A percentile compares a stretch with the other conserved stretches of the same genome.
Evolutionary conservation across 2,888 invertebrate genomes (phyloP).

Genomic region (Conops quadrifasciatus): DNA sequence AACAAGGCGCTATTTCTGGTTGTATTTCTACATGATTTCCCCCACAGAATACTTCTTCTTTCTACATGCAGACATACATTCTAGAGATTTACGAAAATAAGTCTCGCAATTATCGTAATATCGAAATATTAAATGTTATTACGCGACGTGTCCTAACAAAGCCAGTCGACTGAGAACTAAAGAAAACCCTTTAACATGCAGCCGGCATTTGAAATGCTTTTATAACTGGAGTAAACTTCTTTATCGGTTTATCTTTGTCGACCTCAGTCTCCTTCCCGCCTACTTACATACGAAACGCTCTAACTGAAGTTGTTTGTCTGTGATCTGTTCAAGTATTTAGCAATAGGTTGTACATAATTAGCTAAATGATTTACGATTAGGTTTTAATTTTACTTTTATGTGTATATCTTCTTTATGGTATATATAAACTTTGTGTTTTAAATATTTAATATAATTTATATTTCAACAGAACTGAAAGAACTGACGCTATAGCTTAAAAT

Average conservation of each 20-base stretch:
- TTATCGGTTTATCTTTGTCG: constrained; percentile 39
- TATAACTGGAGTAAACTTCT: neutral
- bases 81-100: constrained; percentile 19
- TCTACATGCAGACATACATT: constrained; percentile 34
- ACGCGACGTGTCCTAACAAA: neutral
- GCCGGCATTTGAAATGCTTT: neutral
- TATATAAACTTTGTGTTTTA: constrained; percentile 46
- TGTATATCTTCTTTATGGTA: constrained; percentile 46
- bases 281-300: constrained; percentile 40
- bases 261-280: constrained; percentile 38
- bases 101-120: constrained; percentile 19
- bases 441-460: constrained; percentile 46
- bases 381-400: constrained; percentile 43
- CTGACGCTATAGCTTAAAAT: constrained; percentile 63
- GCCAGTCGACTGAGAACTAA: constrained; percentile 30
- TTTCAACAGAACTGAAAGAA: constrained; percentile 62
- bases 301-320: constrained; percentile 39
- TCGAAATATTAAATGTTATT: constrained; percentile 5
- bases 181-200: constrained; percentile 13
- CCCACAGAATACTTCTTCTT: neutral
- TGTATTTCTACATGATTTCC: constrained; percentile 5
- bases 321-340: constrained; percentile 46
- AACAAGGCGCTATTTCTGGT: neutral
- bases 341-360: constrained; percentile 48
- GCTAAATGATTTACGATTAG: constrained; percentile 41